Conservation (phyloP, 2,888 invertebrate species). For the Aplocera efformata region DNA sequence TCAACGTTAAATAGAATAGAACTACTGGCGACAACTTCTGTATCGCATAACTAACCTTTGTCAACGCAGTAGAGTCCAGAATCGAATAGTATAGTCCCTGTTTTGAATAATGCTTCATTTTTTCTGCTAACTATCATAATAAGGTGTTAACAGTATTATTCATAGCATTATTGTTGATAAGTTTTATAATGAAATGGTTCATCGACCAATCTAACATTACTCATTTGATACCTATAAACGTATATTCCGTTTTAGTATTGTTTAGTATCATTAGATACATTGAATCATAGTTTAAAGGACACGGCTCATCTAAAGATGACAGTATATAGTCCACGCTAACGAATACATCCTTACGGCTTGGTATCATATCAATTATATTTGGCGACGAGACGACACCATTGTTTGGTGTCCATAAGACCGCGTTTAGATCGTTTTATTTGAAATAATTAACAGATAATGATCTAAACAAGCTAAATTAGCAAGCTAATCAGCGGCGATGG, state of each 20-base stretch:
- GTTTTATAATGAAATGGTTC: constrained; percentile 13
- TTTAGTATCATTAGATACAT: too few species aligned
- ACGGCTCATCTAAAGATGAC: too few species aligned
- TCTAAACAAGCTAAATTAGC: constrained; percentile 61
- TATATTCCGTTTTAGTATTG: too few species aligned
- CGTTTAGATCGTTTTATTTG: constrained; percentile 26
- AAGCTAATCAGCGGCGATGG: constrained; percentile 41
- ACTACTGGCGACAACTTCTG: constrained; percentile 14
- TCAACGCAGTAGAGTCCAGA: constrained; percentile 20
- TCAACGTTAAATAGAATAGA: constrained; percentile 32
- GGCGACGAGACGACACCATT: constrained; percentile 25
- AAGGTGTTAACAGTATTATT: constrained; percentile 10
- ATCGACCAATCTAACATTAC: constrained; percentile 12
- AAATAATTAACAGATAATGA: constrained; percentile 43
- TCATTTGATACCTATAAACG: neutral
- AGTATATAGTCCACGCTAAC: constrained; percentile 3
- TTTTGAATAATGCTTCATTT: constrained; percentile 17
- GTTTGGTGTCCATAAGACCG: constrained; percentile 6
- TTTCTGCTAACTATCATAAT: constrained; percentile 19
- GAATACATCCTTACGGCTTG: constrained; percentile 11
- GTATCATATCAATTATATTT: constrained; percentile 9
- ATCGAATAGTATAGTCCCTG: constrained; percentile 9
- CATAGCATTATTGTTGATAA: constrained; percentile 21
- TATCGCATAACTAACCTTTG: constrained; percentile 12
- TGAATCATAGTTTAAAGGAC: too few species aligned